Conservation (phyloP, 2,797 vertebrate species). For the Alauda arvensis region DNA sequence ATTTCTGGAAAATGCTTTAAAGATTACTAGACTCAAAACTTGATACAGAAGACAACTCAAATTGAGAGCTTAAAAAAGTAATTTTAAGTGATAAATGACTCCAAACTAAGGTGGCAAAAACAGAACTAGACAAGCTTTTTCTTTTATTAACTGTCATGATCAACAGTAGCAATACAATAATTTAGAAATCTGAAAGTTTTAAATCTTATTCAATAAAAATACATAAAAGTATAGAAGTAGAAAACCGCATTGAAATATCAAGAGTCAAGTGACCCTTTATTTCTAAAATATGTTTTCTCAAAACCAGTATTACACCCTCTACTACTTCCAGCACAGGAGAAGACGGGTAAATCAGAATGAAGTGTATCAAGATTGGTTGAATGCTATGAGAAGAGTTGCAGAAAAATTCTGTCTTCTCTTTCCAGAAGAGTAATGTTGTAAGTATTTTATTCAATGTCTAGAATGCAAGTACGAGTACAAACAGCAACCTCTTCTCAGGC, state of each 20-base stretch:
- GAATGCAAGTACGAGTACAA: background rate
- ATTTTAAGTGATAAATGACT: background rate
- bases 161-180: background rate
- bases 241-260: background rate
- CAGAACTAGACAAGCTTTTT: background rate
- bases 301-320: background rate
- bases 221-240: background rate
- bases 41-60: background rate
- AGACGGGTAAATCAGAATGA: background rate
- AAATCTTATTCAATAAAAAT: background rate
- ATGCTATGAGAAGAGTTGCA: background rate
- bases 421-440: background rate
- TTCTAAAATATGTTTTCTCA: background rate
- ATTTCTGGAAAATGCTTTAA: background rate
- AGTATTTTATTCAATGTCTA: background rate
- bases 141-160: background rate
- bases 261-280: background rate
- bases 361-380: background rate
- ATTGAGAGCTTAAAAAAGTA: background rate
- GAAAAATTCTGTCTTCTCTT: background rate
- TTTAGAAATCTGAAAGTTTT: background rate
- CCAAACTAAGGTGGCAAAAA: background rate
- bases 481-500: background rate
- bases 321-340: background rate
- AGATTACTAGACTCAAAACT: background rate